Evolutionary conservation across 2,888 invertebrate genomes (phyloP).

Genomic region (Seira sanloemensis): DNA sequence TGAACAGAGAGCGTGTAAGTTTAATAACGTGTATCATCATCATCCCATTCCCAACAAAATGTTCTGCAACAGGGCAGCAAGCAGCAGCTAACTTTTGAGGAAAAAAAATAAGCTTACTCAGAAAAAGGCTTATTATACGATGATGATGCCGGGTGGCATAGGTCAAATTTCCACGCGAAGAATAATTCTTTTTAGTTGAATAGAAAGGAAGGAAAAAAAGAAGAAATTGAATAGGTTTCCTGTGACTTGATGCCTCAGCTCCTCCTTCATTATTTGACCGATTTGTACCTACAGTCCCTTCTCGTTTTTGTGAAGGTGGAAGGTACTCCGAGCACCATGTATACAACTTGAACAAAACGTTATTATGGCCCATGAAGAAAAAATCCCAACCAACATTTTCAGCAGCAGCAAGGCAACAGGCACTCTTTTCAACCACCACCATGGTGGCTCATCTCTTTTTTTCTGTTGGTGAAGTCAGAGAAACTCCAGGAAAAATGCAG

Average conservation of each 20-base stretch:
- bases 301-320: slow-evolving; percentile 43
- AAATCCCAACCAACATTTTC: not conserved
- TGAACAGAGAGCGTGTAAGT: not conserved
- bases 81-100: no score
- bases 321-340: slow-evolving; percentile 20
- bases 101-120: not conserved
- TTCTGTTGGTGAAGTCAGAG: no score
- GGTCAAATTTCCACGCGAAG: slow-evolving; percentile 64
- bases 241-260: slow-evolving; percentile 64
- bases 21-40: not conserved
- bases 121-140: slow-evolving; percentile 31
- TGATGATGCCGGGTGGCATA: slow-evolving; percentile 58
- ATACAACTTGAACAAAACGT: slow-evolving; percentile 28
- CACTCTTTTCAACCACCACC: not conserved
- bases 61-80: no score
- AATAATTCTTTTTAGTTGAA: slow-evolving; percentile 40
- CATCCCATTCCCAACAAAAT: no score
- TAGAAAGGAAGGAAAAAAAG: not conserved
- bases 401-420: not conserved
- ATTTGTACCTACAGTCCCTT: slow-evolving; percentile 59
- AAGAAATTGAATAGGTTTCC: slow-evolving; percentile 49
- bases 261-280: slow-evolving; percentile 61
- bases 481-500: not conserved
- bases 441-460: no score
- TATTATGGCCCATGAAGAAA: not conserved